These are phyloP conservation scores for Chymomyza costata DNA, from an alignment of 1,140 invertebrate genomes.

Conservation along the genomic window DNA sequence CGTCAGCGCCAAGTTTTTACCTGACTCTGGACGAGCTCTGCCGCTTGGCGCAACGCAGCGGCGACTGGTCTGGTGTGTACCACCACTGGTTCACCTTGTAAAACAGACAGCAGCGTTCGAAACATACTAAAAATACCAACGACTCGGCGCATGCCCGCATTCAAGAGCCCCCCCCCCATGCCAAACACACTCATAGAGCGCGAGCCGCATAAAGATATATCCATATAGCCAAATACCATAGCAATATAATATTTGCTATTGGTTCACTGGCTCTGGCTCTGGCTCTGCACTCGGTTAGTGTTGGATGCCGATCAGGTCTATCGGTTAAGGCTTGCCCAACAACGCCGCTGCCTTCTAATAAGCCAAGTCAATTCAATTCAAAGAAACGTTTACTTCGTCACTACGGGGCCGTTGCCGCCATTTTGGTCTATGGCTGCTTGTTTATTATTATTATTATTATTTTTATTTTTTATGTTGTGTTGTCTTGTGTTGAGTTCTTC, in stretches of 20 bases:
- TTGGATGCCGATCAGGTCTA: background rate
- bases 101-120: slow-evolving; percentile 16
- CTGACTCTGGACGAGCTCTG: too few species aligned
- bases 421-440: slow-evolving; percentile 16
- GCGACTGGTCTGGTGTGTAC: slow-evolving; percentile 36
- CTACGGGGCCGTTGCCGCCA: slow-evolving; percentile 30
- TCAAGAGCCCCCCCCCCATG: too few species aligned
- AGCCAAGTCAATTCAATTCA: background rate
- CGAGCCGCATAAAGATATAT: too few species aligned
- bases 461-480: slow-evolving; percentile 16
- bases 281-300: slow-evolving; percentile 9
- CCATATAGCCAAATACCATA: too few species aligned
- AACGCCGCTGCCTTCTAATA: background rate
- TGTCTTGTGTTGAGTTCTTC: slow-evolving; percentile 37
- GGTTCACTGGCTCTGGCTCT: slow-evolving; percentile 2
- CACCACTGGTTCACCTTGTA: slow-evolving; percentile 43
- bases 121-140: slow-evolving; percentile 39
- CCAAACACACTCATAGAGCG: too few species aligned
- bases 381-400: slow-evolving; percentile 10
- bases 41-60: too few species aligned
- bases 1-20: too few species aligned
- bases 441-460: slow-evolving; percentile 6
- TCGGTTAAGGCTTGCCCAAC: too few species aligned
- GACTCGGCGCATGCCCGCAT: too few species aligned
- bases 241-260: too few species aligned